Evolutionary conservation across 2,888 invertebrate species (phyloP).

Genomic region (Torymus aiolomorphi): DNA sequence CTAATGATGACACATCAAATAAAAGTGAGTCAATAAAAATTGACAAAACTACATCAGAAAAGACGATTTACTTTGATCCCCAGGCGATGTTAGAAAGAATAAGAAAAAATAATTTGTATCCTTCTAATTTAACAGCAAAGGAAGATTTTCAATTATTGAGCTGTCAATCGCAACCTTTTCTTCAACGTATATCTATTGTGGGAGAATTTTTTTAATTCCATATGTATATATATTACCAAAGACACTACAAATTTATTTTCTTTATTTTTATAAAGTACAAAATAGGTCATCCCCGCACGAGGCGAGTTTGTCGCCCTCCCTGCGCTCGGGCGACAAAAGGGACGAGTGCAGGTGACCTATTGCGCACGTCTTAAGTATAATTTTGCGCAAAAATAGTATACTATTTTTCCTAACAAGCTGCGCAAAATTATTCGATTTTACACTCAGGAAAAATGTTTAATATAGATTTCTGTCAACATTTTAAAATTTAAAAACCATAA

Average conservation of each 20-base stretch:
- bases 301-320: too few species aligned
- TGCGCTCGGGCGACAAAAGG: too few species aligned
- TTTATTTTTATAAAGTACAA: constrained; percentile 33
- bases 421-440: too few species aligned
- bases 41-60: constrained; percentile 70
- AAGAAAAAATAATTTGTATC: constrained; percentile 79
- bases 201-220: constrained; percentile 83
- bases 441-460: constrained; percentile 29
- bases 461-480: constrained; percentile 11
- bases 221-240: constrained; percentile 17
- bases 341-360: too few species aligned
- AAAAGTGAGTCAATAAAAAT: constrained; percentile 61
- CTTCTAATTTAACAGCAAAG: constrained; percentile 80
- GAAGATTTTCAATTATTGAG: constrained; percentile 83
- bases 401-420: too few species aligned
- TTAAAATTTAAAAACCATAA: constrained; percentile 16
- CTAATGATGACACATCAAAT: constrained; percentile 60
- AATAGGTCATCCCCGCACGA: too few species aligned
- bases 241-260: constrained; percentile 15
- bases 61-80: constrained; percentile 82
- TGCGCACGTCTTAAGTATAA: too few species aligned
- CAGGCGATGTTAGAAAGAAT: constrained; percentile 84
- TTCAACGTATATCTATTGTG: constrained; percentile 85
- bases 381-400: too few species aligned
- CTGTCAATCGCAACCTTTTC: constrained; percentile 88